These are phyloP conservation scores for Monomorium pharaonis DNA, from an alignment of 1,140 invertebrate genomes.

Conservation along the genomic window DNA sequence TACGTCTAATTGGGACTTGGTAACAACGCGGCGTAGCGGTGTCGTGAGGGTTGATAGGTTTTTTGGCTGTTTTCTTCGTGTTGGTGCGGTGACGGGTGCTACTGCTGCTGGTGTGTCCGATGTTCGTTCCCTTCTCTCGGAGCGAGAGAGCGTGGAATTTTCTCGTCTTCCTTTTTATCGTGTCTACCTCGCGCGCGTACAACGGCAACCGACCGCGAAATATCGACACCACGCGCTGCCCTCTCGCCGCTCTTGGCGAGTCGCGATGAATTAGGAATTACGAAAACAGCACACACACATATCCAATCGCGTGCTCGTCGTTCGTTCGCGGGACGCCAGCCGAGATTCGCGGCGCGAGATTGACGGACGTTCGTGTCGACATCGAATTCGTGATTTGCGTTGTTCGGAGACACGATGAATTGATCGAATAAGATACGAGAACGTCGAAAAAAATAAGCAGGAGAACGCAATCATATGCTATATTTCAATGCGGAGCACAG, in stretches of 20 bases:
- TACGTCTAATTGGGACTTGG: constrained; percentile 71
- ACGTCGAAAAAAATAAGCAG: background rate
- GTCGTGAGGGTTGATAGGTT: constrained; percentile 70
- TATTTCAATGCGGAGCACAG: background rate
- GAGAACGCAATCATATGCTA: background rate
- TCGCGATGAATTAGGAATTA: constrained; percentile 35
- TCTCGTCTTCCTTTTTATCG: constrained; percentile 15
- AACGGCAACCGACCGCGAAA: constrained; percentile 29
- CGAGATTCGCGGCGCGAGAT: constrained; percentile 16
- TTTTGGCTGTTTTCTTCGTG: constrained; percentile 62
- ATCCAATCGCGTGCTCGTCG: constrained; percentile 33
- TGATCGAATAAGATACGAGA: background rate
- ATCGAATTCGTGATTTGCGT: constrained; percentile 22
- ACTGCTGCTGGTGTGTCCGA: constrained; percentile 53
- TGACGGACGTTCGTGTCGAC: constrained; percentile 40
- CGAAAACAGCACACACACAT: constrained; percentile 14
- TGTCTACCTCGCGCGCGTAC: constrained; percentile 24
- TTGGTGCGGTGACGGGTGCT: constrained; percentile 65
- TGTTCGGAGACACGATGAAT: background rate
- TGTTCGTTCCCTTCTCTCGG: constrained; percentile 57
- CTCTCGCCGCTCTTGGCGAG: constrained; percentile 7
- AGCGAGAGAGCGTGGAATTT: constrained; percentile 16
- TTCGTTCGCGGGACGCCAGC: background rate
- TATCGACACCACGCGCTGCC: background rate
- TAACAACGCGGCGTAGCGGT: constrained; percentile 72